Conservation (phyloP, 2,797 vertebrate species). For the Xiphophorus birchmanni region DNA sequence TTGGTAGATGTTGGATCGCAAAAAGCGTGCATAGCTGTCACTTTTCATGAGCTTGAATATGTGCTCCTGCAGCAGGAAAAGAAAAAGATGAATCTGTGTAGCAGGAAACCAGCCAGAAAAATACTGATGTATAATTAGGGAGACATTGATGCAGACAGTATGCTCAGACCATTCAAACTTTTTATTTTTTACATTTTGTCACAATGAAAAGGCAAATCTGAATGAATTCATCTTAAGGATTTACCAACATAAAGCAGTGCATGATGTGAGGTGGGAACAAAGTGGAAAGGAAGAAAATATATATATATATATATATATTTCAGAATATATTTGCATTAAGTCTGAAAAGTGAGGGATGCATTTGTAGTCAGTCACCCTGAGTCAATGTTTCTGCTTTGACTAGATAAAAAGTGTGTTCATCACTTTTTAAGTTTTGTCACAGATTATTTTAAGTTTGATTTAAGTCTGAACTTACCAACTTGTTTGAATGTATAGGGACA, state of each 20-base stretch:
- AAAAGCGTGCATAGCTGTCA: constrained; percentile 96
- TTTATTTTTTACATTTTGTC: neutral
- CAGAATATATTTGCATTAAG: neutral
- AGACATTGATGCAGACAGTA: neutral
- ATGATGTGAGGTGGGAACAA: neutral
- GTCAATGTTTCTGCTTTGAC: neutral
- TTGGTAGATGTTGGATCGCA: constrained; percentile 94
- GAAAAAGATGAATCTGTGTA: neutral
- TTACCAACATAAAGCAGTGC: neutral
- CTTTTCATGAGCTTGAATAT: constrained; percentile 99
- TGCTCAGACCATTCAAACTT: neutral
- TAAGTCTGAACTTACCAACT: neutral
- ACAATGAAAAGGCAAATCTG: neutral
- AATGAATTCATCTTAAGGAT: neutral
- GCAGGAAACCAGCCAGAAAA: neutral
- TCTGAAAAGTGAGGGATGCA: neutral
- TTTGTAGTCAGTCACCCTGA: too few relatives aligned
- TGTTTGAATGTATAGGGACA: neutral
- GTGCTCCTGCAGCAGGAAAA: constrained; percentile 86
- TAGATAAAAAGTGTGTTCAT: neutral
- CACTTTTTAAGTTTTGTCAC: neutral
- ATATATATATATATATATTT: neutral
- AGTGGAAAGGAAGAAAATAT: neutral
- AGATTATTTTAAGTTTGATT: neutral
- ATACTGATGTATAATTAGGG: neutral